Conservation (phyloP, 2,797 vertebrate species). For the Syngnathus rostellatus region DNA sequence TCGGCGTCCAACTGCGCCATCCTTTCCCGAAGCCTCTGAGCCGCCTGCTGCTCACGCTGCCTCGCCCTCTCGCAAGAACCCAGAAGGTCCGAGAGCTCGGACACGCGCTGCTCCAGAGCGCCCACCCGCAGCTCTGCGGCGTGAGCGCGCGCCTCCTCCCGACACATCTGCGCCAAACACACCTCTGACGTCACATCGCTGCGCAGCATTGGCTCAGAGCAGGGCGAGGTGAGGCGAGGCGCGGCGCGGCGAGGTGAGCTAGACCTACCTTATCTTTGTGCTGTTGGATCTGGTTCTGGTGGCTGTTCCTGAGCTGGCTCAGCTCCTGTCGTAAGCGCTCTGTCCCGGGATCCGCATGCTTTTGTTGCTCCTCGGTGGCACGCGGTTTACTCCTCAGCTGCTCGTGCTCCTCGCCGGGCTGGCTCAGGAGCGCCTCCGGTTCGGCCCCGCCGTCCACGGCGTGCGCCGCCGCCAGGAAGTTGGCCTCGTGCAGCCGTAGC, state of each 20-base stretch:
- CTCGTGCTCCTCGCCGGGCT: conserved; percentile 69
- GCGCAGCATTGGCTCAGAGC: not conserved
- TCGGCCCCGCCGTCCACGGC: conserved; percentile 63
- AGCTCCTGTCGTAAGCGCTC: conserved; percentile 76
- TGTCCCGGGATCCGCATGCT: conserved; percentile 70
- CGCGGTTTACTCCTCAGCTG: conserved; percentile 67
- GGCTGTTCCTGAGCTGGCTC: conserved; percentile 66
- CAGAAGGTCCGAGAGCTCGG: conserved; percentile 80
- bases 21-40: conserved; percentile 80
- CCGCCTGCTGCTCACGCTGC: conserved; percentile 77
- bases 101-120: conserved; percentile 78
- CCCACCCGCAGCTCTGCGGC: conserved; percentile 79
- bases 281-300: conserved; percentile 51
- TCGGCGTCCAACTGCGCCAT: conserved; percentile 83
- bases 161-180: conserved; percentile 56
- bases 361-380: conserved; percentile 56
- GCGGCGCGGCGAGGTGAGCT: too few relatives aligned
- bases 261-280: too few relatives aligned
- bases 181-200: too few relatives aligned
- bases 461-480: conserved; percentile 53
- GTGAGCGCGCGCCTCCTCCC: conserved; percentile 75
- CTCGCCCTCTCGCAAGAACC: conserved; percentile 78
- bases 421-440: conserved; percentile 63
- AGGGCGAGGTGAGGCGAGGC: too few relatives aligned
- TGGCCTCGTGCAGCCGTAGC: conserved; percentile 73